Base-by-base conservation (phyloP, 1,140 invertebrate species). In the Platyura marginata region DNA sequence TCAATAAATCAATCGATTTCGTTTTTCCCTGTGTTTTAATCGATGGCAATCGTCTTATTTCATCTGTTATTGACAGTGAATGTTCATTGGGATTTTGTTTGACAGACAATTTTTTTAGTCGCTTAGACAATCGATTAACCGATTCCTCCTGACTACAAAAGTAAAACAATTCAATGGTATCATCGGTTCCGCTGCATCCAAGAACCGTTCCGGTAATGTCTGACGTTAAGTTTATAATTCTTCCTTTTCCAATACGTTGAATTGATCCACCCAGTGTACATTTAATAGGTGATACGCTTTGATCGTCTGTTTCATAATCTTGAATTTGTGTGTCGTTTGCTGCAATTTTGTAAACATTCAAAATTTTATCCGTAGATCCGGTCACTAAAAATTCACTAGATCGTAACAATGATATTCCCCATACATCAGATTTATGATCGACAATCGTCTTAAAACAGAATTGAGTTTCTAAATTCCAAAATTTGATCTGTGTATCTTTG, bases 401-500 rank as follows among this genome's bases (percentile, higher is more conserved):
- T 55, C 80, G 80, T 19, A 83, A 55, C 21, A 97, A 58, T n/a
- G 72, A 70, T 51, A 93, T 72, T 46, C 77, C 73, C 80, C 89
- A 95, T 21, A 97, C 78, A 64, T 86, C 81, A 46, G 77, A 75
- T 55, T 74, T 69, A 64, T 86, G 79, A 42, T 79, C 80, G 36
- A 78, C 72, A 16, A 98, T 64, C 8, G 95, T 98, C 60, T 88
- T 85, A 52, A 98, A 98, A 62, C 94, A 97, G 55, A 92, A 86
- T 52, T 93, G 81, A 19, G 84, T 94, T 47, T 86, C 78, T 42
- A 98, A 63, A 67, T 98, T 89, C 94, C 94, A 98, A 58, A 98
- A 93, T 58, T 98, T 98, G 0, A 98, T 73, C 60, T 87, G 87
- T 13, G 83, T 83, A 61, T 99, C 95, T 62, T 90, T 94, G 2